Percentiles rank a stretch among this genome's conserved stretches.
phyloP scores from a whole-genome alignment of 2,113 vertebrate genomes.

The Burhinus bistriatus region DNA sequence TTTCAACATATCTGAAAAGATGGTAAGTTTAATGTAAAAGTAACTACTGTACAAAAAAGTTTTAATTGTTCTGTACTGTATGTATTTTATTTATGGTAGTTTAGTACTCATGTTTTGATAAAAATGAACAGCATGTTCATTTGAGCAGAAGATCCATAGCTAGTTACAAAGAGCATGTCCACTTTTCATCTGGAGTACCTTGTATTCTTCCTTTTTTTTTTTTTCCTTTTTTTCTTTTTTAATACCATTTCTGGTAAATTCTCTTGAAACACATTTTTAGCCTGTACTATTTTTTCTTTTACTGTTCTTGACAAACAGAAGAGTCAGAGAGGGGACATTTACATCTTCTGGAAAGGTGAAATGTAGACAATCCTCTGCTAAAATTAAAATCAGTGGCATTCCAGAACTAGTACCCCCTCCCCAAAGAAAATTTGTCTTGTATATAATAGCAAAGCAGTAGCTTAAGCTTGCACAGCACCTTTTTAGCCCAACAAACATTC shows the following conservation, averaged over 20 bases:
- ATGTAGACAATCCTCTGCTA: constrained; percentile 73
- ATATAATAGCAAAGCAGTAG: constrained; percentile 52
- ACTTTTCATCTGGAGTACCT: constrained; percentile 45
- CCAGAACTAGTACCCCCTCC: constrained; percentile 9
- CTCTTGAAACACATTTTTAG: constrained; percentile 64
- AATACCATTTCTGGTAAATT: constrained; percentile 50
- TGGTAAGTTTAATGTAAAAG: constrained; percentile 86
- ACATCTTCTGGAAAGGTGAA: constrained; percentile 60
- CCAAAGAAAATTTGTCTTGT: constrained; percentile 51
- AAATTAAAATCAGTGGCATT: constrained; percentile 48
- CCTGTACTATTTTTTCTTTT: constrained; percentile 66
- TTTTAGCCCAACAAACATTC: constrained; percentile 57
- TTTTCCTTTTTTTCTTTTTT: constrained; percentile 14
- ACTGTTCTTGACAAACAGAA: constrained; percentile 64
- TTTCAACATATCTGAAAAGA: constrained; percentile 85
- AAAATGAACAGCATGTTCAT: constrained; percentile 85
- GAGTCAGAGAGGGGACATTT: constrained; percentile 22
- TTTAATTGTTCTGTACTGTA: constrained; percentile 78
- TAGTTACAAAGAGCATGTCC: constrained; percentile 66
- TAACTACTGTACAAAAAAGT: constrained; percentile 82
- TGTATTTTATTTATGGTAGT: constrained; percentile 91
- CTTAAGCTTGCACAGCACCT: constrained; percentile 72
- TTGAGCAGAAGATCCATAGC: constrained; percentile 70
- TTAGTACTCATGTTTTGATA: constrained; percentile 87
- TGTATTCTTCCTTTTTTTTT: not conserved